Conservation (phyloP, 2,797 vertebrate species). For the Acipenser transmontanus region DNA sequence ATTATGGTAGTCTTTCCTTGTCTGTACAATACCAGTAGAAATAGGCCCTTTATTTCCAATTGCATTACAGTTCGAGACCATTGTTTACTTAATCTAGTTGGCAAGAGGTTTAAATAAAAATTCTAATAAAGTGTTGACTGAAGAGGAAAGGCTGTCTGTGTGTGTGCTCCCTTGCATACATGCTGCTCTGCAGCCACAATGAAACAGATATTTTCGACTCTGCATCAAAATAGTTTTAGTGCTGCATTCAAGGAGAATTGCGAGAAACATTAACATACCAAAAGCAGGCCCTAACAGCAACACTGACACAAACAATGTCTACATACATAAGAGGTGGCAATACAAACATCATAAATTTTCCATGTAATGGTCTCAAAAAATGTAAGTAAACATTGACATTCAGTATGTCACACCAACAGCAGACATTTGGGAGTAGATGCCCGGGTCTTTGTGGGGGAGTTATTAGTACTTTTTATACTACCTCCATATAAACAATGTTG, state of each 20-base stretch:
- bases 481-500: background rate
- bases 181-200: background rate
- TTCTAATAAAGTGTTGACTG: background rate
- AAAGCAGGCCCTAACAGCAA: background rate
- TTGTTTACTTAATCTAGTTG: background rate
- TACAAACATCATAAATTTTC: background rate
- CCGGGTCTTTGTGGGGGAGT: too few species aligned
- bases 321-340: background rate
- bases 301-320: background rate
- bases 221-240: conserved; percentile 38
- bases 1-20: too few species aligned
- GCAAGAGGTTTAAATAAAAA: conserved; percentile 1
- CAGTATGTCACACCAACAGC: background rate
- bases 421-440: background rate
- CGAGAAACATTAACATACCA: background rate
- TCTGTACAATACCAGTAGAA: background rate
- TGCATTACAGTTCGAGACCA: too few species aligned
- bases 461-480: too few species aligned
- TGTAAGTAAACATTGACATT: background rate
- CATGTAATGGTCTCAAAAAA: background rate
- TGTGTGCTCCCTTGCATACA: background rate
- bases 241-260: conserved; percentile 15
- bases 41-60: background rate
- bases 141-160: background rate
- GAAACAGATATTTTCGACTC: conserved; percentile 22